A percentile compares a stretch with the other conserved stretches of the same genome.
Evolutionary conservation across 2,113 vertebrate species (phyloP).

Genomic region (Pomatostomus ruficeps): DNA sequence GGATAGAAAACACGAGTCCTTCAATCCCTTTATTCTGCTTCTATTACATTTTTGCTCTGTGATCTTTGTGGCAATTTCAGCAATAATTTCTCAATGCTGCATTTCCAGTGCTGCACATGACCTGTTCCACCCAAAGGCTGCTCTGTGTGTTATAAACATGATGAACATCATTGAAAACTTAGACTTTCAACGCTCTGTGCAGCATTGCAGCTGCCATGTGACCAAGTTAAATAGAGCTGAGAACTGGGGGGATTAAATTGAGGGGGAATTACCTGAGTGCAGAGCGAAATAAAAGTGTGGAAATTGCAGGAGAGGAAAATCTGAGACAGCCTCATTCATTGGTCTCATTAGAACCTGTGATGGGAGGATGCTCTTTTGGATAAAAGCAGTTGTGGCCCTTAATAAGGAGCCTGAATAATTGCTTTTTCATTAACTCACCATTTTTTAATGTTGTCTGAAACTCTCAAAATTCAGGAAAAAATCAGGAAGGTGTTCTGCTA

Average conservation of each 20-base stretch:
- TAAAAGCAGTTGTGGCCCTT: not conserved
- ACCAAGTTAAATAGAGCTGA: not conserved
- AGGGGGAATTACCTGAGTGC: not conserved
- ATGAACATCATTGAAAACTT: not conserved
- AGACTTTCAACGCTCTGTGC: rapidly evolving
- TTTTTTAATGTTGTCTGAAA: not conserved
- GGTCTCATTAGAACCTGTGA: not conserved
- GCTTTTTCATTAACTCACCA: not conserved
- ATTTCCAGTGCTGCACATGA: not conserved
- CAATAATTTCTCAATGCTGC: not conserved
- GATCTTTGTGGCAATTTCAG: not conserved
- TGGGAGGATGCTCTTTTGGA: not conserved
- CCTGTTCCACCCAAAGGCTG: not conserved
- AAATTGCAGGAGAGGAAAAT: not conserved
- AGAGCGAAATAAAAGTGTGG: not conserved
- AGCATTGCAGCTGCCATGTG: not conserved
- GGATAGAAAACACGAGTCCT: not conserved
- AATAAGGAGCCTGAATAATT: not conserved
- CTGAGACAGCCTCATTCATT: no score
- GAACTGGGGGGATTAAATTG: not conserved
- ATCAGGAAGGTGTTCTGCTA: not conserved
- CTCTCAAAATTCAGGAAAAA: not conserved
- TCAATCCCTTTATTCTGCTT: not conserved
- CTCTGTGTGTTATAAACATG: rapidly evolving
- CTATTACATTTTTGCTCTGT: not conserved